A percentile compares a stretch with the other conserved stretches of the same genome.
Conservation (phyloP, 1,140 invertebrate species). For the Drosophila watanabei region DNA sequence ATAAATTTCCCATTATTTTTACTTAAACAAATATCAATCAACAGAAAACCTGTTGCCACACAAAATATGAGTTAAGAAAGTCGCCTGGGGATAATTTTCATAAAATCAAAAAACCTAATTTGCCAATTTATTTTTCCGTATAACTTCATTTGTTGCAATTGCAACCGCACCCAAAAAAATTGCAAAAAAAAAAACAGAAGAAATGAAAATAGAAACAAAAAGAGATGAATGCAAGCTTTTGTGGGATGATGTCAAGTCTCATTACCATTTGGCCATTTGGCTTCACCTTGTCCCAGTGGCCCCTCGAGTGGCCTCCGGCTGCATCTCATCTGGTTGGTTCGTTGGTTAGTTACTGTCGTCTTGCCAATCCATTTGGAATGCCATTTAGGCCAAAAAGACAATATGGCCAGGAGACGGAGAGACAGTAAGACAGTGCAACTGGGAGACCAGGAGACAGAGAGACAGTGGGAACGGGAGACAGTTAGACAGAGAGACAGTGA, state of each 20-base stretch:
- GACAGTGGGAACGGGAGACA: no score
- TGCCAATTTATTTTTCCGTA: slow-evolving; percentile 22
- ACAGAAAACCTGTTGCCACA: slow-evolving; percentile 15
- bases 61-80: slow-evolving; percentile 20
- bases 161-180: slow-evolving; percentile 2
- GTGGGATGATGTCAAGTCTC: slow-evolving; percentile 38
- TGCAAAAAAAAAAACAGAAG: background rate
- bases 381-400: slow-evolving; percentile 75
- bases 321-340: slow-evolving; percentile 19
- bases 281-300: slow-evolving; percentile 39
- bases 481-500: background rate
- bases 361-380: slow-evolving; percentile 55
- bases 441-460: background rate
- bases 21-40: background rate
- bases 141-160: slow-evolving; percentile 27
- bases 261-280: slow-evolving; percentile 37
- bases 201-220: background rate
- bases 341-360: no score
- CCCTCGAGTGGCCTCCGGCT: slow-evolving; percentile 9
- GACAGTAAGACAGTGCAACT: background rate
- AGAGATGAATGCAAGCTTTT: background rate
- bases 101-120: slow-evolving; percentile 28
- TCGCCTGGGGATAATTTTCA: slow-evolving; percentile 25
- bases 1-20: background rate
- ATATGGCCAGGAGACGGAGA: slow-evolving; percentile 52